Evolutionary conservation across 2,113 vertebrate species (phyloP), one percentile per base, ranked within the genome.

Genomic region (Oenanthe oenanthe): DNA sequence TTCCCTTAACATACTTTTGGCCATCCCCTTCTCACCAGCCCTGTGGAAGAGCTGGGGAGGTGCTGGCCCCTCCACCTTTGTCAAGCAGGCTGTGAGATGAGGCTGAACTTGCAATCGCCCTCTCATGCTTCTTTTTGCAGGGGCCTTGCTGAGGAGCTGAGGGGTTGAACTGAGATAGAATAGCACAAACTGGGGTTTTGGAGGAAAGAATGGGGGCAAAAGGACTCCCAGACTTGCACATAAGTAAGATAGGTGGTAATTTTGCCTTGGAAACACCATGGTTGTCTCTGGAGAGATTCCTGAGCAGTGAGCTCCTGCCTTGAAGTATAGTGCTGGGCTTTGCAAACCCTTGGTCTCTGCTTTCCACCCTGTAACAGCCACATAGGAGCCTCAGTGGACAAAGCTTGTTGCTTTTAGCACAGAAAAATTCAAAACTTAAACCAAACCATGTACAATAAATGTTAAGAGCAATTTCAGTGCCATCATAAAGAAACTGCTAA

Each of bases 281-380:
- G 16, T 11, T 50, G 22, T 81, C 45, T 38, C 10, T 51, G 24
- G 28, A 53, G 47, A 32, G 60, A 17, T 25, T 72, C 13, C 6
- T 0, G 0, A 71, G 7, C 6, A 17, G 21, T 0, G 0, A 66
- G 3, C 2, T 78, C 14, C 22, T 2, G 3, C 11, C 54, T 54
- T 1, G 2, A 50, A 26, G 31, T 3, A 10, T 0, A 4, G 22
- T 28, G 76, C 20, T 66, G 19, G 19, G 17, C 56, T 42, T 36
- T 78, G 31, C 16, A 60, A 42, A 34, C 10, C 17, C 18, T 5
- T 38, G 13, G 10, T 29, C 2, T 29, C 11, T 85, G 29, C 20
- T 65, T 31, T 7, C 20, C 2, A 8, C 13, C 12, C 31, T 57
- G 42, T 28, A 17, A 67, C 20, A 62, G 43, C 12, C 25, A 50